Evolutionary conservation across 2,113 vertebrate genomes (phyloP).

Genomic region (Trachemys scripta): DNA sequence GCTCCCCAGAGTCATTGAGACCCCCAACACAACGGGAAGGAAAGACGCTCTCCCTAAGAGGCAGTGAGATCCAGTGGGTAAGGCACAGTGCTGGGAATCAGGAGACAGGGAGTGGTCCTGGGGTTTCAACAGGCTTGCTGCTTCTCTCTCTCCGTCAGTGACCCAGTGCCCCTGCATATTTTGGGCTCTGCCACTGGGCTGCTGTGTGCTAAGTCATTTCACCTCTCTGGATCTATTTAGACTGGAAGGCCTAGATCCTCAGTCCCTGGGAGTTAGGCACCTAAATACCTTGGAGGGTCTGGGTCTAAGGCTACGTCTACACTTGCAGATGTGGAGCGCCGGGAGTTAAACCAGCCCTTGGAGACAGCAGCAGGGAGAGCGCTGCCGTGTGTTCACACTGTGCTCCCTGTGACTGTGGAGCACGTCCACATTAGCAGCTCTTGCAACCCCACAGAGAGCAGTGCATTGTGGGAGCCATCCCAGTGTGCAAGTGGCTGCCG

Average conservation of each 20-base stretch:
- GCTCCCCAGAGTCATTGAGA: background rate
- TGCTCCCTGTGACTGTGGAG: no score
- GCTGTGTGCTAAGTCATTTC: background rate
- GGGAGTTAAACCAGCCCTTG: no score
- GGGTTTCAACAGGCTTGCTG: background rate
- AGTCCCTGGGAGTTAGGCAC: background rate
- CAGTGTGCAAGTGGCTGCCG: no score
- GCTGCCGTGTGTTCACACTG: no score
- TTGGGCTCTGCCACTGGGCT: background rate
- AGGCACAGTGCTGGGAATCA: accelerated
- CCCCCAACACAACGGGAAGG: accelerated
- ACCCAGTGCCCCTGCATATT: background rate
- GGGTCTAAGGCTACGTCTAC: background rate
- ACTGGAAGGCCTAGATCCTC: background rate
- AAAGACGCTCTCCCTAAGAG: background rate
- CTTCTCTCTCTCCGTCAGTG: background rate
- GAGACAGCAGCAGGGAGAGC: no score
- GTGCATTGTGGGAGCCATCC: no score
- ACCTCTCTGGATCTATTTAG: background rate
- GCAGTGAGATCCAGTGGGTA: background rate
- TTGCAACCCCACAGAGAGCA: no score
- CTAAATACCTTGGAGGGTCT: background rate
- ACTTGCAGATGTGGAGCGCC: no score
- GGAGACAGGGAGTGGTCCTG: background rate
- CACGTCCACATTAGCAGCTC: no score